Base-by-base conservation (phyloP, 2,888 invertebrate genomes). In the Synergus umbraculus region DNA sequence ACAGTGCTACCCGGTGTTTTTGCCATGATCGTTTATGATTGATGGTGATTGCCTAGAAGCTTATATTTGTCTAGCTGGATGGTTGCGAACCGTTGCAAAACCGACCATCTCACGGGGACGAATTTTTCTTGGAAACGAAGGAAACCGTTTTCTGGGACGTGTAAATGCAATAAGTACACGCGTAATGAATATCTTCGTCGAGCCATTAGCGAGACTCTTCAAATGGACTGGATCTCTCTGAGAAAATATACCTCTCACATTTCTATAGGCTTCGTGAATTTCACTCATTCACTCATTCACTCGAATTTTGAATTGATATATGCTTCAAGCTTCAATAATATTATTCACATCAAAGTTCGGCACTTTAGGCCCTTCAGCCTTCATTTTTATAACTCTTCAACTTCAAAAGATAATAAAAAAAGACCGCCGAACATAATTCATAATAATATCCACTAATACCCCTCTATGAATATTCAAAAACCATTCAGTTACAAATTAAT, bases 1-100 rank as follows among this genome's bases (percentile, higher is more conserved):
- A 54, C 54, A 54, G 54, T 54, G 54, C 54, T 54, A 54, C n/a
- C 54, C 54, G 54, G 54, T 54, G 54, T 54, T 54, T 54, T 54
- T 54, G 8, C n/a, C n/a, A 54, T n/a, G 54, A 54, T 54, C 54
- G n/a, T 54, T 54, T 54, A n/a, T 54, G 54, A 54, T 54, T 54
- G 54, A 54, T 54, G 54, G 54, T 54, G 54, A 54, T 54, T 54
- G 54, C 54, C n/a, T n/a, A 54, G 54, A 54, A 54, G 54, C 15
- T 54, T 54, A 54, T 54, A 54, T 54, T 54, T 54, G 54, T 54
- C 54, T 54, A 54, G n/a, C n/a, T 54, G 15, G 49, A 54, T 54
- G 8, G 54, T 54, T 54, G 54, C 7, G n/a, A 54, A 54, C n/a
- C 15, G 54, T 54, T 54, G 54, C n/a, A 15, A 54, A 54, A 54